A percentile compares a stretch with the other conserved stretches of the same genome.
Evolutionary conservation across 2,888 invertebrate species (phyloP).

Genomic region (Melieria picta): DNA sequence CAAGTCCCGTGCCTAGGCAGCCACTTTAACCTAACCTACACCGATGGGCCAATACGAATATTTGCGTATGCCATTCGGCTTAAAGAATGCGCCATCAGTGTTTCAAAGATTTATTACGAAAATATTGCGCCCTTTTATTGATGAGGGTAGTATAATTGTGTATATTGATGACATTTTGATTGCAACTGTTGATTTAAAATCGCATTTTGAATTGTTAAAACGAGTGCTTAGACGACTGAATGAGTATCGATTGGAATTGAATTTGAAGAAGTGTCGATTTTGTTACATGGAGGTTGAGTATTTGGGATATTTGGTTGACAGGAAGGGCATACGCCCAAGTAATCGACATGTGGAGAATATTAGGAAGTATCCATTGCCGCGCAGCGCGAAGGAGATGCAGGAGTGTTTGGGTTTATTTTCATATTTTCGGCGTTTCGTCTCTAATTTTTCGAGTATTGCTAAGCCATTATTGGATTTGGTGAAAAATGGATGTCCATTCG

Average conservation of each 20-base stretch:
- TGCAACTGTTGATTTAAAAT: not conserved
- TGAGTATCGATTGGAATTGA: not conserved
- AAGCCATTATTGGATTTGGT: too few species aligned
- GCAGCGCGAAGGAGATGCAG: not conserved
- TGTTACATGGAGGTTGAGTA: constrained; percentile 23
- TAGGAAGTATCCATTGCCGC: not conserved
- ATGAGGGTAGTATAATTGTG: too few species aligned
- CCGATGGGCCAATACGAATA: not conserved
- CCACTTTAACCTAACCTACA: not conserved
- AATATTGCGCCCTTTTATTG: not conserved
- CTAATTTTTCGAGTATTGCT: too few species aligned
- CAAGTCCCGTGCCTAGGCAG: too few species aligned
- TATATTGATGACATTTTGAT: too few species aligned
- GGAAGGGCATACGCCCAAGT: not conserved
- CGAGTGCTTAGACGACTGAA: not conserved
- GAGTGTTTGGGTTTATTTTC: not conserved
- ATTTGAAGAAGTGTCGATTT: constrained; percentile 35
- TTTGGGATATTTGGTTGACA: constrained; percentile 11
- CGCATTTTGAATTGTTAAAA: too few species aligned
- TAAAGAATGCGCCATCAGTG: not conserved
- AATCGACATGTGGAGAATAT: not conserved
- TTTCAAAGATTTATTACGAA: not conserved
- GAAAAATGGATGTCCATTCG: too few species aligned
- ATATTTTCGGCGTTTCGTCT: too few species aligned
- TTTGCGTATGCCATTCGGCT: not conserved